Evolutionary conservation across 2,113 vertebrate species (phyloP).

Genomic region (Trichomycterus rosablanca): DNA sequence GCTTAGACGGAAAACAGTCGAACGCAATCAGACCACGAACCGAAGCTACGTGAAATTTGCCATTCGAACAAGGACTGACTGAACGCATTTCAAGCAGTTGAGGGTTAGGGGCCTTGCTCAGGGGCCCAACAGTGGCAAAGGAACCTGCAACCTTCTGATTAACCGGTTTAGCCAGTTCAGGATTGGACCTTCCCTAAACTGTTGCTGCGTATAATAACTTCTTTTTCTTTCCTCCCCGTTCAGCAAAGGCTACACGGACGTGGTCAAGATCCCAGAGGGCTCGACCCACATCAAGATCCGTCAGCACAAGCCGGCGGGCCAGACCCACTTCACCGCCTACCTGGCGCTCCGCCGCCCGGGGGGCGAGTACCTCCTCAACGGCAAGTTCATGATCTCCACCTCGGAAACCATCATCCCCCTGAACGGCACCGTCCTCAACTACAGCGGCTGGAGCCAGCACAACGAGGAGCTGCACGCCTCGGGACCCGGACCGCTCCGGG

Average conservation of each 20-base stretch:
- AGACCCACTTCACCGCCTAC: slow-evolving; percentile 88
- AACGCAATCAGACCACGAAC: too few relatives aligned
- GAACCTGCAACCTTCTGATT: too few relatives aligned
- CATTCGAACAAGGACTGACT: too few relatives aligned
- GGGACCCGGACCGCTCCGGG: slow-evolving; percentile 83
- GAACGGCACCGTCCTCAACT: slow-evolving; percentile 92
- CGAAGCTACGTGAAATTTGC: too few relatives aligned
- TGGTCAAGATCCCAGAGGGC: slow-evolving; percentile 89
- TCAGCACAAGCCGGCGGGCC: slow-evolving; percentile 91
- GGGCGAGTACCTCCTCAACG: slow-evolving; percentile 89
- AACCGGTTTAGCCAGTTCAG: too few relatives aligned
- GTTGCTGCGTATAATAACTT: too few relatives aligned
- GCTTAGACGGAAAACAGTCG: too few relatives aligned
- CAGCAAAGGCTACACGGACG: slow-evolving; percentile 96
- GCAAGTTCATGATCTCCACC: slow-evolving; percentile 98
- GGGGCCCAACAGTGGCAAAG: too few relatives aligned
- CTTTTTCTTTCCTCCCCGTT: not conserved
- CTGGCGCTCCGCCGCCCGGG: slow-evolving; percentile 83
- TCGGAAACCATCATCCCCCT: slow-evolving; percentile 89
- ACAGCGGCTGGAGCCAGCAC: slow-evolving; percentile 93
- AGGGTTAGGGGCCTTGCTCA: too few relatives aligned
- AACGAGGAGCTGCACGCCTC: slow-evolving; percentile 90
- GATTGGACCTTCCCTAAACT: too few relatives aligned
- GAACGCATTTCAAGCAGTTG: too few relatives aligned
- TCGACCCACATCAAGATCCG: slow-evolving; percentile 93